These are phyloP conservation scores for Halcyon malimbica DNA, from an alignment of 2,113 vertebrate genomes.

Conservation along the genomic window DNA sequence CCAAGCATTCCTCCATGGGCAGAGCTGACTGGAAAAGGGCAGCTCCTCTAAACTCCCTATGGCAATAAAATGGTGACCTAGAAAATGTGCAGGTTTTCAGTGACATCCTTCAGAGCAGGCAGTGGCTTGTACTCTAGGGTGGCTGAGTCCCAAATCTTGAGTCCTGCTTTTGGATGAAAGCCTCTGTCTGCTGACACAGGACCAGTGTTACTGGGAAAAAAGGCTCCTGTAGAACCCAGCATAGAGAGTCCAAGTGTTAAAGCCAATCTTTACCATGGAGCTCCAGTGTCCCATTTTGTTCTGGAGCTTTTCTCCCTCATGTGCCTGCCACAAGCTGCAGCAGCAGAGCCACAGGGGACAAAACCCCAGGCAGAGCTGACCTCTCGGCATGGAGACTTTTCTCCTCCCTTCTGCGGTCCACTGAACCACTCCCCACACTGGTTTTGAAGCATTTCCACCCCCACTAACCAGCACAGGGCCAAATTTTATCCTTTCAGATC, in stretches of 20 bases:
- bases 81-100: neutral
- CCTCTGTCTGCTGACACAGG: neutral
- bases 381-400: neutral
- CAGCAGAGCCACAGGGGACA: neutral
- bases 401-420: neutral
- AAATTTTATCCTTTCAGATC: neutral
- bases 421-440: neutral
- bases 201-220: neutral
- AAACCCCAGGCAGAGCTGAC: neutral
- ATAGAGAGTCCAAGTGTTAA: neutral
- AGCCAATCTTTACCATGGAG: neutral
- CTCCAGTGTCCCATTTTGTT: neutral
- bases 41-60: neutral
- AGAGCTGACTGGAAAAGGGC: neutral
- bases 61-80: neutral
- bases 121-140: neutral
- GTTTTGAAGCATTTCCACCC: neutral
- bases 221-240: neutral
- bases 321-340: neutral
- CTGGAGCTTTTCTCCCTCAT: neutral
- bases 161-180: neutral
- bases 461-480: neutral
- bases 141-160: neutral
- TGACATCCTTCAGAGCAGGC: neutral
- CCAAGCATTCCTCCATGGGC: fast-evolving